Base-by-base conservation (phyloP, 1,140 invertebrate species). In the Gonatopus flavifemur region DNA sequence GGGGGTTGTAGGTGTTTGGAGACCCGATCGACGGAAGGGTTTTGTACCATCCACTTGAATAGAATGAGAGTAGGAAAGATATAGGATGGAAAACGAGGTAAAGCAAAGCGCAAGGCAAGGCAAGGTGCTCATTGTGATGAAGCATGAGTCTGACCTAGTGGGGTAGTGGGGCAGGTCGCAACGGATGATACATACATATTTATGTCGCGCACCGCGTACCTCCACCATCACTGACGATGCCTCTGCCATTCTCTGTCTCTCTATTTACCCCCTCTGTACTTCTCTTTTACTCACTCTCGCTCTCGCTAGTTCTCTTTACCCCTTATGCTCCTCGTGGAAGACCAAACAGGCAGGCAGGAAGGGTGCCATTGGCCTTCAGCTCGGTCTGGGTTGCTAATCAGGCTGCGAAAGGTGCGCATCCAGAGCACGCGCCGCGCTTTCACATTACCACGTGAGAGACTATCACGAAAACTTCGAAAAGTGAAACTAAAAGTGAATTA, bases 111-210 rank as follows among this genome's bases (percentile, higher is more conserved):
- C n/a, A 49, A 52, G 55, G 51, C 61, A 55, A 67, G 65, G 60
- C 67, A 74, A 73, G 69, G 69, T 70, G 67, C 74, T 77, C 74
- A 78, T 78, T 78, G 73, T 75, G 74, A 78, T 77, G 74, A 78
- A 70, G 68, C 74, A 75, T 77, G 76, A 74, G 74, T 78, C 73
- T 75, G 74, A 77, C 74, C 76, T 67, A 78, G 67, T 78, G 67
- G 68, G 67, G 58, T 74, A 78, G 74, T 77, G 67, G 72, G 71
- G 73, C 71, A 77, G 72, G 71, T 76, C 70, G 65, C 66, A 64
- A 57, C 67, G 66, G 74, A 75, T 78, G 73, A 77, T 77, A 76
- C 74, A 78, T 78, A 77, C 76, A 78, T 78, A 77, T 78, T 78
- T 78, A 77, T 77, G 73, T 74, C 74, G 73, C 68, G 70, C 72